Conservation (phyloP, 2,113 vertebrate genomes). For the human (Homo sapiens) region GRCh38 chr12:82667001-82667500, state of each 20-base stretch:
- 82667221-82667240: background rate
- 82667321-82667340: background rate
- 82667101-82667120: background rate
- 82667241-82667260: background rate
- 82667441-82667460: slow-evolving; percentile 1
- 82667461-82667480: slow-evolving; percentile 36
- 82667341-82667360: background rate
- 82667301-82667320: background rate
- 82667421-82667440: slow-evolving; percentile 32
- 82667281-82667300: background rate
- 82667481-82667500: background rate
- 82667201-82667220: background rate
- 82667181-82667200: background rate
- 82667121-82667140: background rate
- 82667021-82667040: background rate
- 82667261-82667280: background rate
- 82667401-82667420: background rate
- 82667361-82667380: background rate
- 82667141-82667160: background rate
- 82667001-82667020: background rate
- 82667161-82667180: background rate
- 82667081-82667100: background rate
- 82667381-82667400: background rate
- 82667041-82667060: background rate
- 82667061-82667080: background rate